These are phyloP conservation scores for Synanthedon andrenaeformis DNA, from an alignment of 2,888 invertebrate genomes.

Conservation along the genomic window DNA sequence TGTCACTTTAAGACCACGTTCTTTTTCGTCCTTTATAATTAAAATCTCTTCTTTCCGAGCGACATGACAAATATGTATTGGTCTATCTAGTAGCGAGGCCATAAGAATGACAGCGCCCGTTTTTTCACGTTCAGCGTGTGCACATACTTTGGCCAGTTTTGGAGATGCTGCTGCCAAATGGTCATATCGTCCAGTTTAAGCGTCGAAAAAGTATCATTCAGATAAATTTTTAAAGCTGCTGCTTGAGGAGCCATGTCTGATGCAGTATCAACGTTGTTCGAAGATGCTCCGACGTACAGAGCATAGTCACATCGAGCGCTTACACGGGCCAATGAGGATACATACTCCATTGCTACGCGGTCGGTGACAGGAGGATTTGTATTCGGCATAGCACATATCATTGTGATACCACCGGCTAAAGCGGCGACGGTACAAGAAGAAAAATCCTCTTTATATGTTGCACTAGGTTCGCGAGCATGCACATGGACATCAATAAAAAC, in stretches of 20 bases:
- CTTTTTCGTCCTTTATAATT: slow-evolving; percentile 90
- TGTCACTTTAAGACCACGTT: slow-evolving; percentile 90
- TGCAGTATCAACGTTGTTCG: slow-evolving; percentile 79
- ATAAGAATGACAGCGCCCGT: slow-evolving; percentile 92
- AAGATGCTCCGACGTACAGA: slow-evolving; percentile 92
- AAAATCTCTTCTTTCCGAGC: slow-evolving; percentile 95
- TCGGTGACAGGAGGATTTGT: slow-evolving; percentile 94
- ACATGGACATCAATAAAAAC: slow-evolving; percentile 98
- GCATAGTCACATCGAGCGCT: slow-evolving; percentile 97
- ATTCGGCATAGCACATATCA: slow-evolving; percentile 98
- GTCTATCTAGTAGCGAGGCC: slow-evolving; percentile 87
- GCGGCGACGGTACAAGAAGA: slow-evolving; percentile 92
- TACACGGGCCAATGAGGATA: slow-evolving; percentile 84
- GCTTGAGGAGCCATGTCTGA: slow-evolving; percentile 83
- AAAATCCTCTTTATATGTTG: slow-evolving; percentile 97
- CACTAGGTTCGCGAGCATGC: slow-evolving; percentile 98
- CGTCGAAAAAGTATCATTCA: slow-evolving; percentile 96
- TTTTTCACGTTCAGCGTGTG: slow-evolving; percentile 97
- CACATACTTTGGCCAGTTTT: slow-evolving; percentile 96
- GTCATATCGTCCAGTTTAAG: slow-evolving; percentile 88
- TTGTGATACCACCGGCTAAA: slow-evolving; percentile 91
- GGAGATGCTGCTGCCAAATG: slow-evolving; percentile 93
- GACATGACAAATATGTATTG: slow-evolving; percentile 97
- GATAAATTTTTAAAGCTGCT: slow-evolving; percentile 96
- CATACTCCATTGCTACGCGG: slow-evolving; percentile 79